Conservation (phyloP, 2,113 vertebrate species). For the Oryzias javanicus region DNA sequence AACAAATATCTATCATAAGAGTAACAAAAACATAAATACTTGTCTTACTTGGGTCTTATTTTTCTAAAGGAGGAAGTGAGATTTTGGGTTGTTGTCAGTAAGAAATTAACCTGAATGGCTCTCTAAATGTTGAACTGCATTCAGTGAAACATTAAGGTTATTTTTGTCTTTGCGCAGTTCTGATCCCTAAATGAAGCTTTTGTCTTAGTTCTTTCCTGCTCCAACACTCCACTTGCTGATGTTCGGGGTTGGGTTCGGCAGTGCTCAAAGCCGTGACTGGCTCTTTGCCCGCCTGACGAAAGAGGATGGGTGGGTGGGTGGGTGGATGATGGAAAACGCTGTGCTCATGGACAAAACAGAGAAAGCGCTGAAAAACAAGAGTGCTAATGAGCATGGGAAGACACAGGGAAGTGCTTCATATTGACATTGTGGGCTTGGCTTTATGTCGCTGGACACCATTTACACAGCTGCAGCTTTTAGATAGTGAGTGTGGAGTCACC, state of each 20-base stretch:
- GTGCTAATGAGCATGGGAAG: conserved; percentile 40
- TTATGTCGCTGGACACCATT: conserved; percentile 27
- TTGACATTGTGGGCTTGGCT: conserved; percentile 61
- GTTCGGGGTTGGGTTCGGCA: conserved; percentile 32
- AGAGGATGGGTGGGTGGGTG: conserved; percentile 75
- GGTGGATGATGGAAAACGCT: conserved; percentile 57
- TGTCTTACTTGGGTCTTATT: too few species aligned
- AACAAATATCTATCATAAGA: too few species aligned
- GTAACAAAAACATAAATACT: too few species aligned
- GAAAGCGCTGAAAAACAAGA: conserved; percentile 38
- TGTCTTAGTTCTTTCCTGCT: conserved; percentile 59
- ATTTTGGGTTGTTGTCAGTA: too few species aligned
- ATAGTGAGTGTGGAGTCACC: conserved; percentile 27
- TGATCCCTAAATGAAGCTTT: conserved; percentile 42
- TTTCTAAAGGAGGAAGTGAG: too few species aligned
- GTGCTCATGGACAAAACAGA: conserved; percentile 51
- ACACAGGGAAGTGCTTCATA: conserved; percentile 43
- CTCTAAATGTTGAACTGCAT: too few species aligned
- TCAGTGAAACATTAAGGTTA: not conserved
- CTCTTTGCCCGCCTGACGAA: conserved; percentile 44
- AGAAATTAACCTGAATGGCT: too few species aligned
- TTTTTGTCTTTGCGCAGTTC: conserved; percentile 38
- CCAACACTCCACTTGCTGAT: conserved; percentile 54
- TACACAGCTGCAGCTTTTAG: conserved; percentile 25
- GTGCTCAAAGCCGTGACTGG: conserved; percentile 40